These are phyloP conservation scores for Trichechus manatus DNA, from an alignment of 2,113 vertebrate species.

Conservation along the genomic window DNA sequence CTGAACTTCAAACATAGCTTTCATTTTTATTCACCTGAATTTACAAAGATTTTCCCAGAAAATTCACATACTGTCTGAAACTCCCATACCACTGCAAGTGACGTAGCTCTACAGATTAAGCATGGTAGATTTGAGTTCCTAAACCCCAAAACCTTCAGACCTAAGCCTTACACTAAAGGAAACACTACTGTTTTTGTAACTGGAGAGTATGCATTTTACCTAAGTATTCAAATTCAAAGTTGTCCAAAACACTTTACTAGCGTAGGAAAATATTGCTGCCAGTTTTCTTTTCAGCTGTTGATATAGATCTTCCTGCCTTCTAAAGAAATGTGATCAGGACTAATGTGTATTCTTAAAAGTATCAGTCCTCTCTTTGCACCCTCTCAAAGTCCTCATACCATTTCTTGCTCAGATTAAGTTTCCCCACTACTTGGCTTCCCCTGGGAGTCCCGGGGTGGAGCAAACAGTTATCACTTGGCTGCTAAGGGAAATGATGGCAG, in stretches of 20 bases:
- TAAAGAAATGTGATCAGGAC: not conserved
- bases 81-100: not conserved
- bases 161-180: not conserved
- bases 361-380: not conserved
- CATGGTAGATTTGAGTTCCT: not conserved
- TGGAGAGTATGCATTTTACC: accelerated
- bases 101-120: accelerated
- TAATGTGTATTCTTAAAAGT: not conserved
- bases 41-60: not conserved
- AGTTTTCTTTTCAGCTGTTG: not conserved
- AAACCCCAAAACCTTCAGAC: not conserved
- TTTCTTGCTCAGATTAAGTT: not conserved
- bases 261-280: not conserved
- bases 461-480: not conserved
- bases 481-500: not conserved
- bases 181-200: no score
- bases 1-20: not conserved
- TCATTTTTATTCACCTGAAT: not conserved
- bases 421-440: not conserved
- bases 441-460: not conserved
- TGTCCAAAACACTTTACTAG: not conserved
- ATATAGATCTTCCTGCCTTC: not conserved
- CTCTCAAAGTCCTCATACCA: no score
- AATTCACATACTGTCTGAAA: not conserved
- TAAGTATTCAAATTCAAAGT: not conserved